Base-by-base conservation (phyloP, 2,113 vertebrate species). In the Stegostoma tigrinum region DNA sequence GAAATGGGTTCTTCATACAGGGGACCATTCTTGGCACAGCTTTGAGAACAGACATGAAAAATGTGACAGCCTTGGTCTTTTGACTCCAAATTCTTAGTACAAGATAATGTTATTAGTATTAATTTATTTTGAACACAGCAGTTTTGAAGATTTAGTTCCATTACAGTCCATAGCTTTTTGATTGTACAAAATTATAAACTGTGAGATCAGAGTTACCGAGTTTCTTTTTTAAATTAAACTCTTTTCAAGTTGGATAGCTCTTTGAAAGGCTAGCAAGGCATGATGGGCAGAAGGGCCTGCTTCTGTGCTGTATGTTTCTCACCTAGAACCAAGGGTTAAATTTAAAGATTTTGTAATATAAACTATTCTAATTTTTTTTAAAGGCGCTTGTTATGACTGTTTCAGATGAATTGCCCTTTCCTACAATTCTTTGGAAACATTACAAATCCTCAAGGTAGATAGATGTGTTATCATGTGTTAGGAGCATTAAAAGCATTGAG, bases 381-480 rank as follows among this genome's bases (percentile, higher is more conserved):
- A 95, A 95, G 21, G 67, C 75, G 45, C 75, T 95, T 95, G 94
- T 95, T 72, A 95, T 52, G 27, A 95, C 94, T 75, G 68, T 72
- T 95, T 72, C 66, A 34, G 94, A 95, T 95, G 52, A 75, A 95
- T 95, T 95, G 27, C 68, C 67, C 45, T 70, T 72, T 67, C 94
- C 12, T 52, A 72, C 66, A 72, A 45, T 72, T 95, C 94, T 95
- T 72, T 95, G 68, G 48, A 95, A 72, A 10, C 38, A 93, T 95
- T 52, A 72, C 72, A 24, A 72, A 72, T 52, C 68, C 68, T 42
- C 24, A 14, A 95, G 7, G 67, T 45, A 70, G 94, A 48, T 52
- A 34, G 94, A 72, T 48, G 94, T 95, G 93, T 66, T 95, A 70
- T 95, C 23, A 95, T 34, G 38, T 68, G 27, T 5, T 95, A 45